Base-by-base conservation (phyloP, 1,140 invertebrate genomes). In the Luehdorfia chinensis region DNA sequence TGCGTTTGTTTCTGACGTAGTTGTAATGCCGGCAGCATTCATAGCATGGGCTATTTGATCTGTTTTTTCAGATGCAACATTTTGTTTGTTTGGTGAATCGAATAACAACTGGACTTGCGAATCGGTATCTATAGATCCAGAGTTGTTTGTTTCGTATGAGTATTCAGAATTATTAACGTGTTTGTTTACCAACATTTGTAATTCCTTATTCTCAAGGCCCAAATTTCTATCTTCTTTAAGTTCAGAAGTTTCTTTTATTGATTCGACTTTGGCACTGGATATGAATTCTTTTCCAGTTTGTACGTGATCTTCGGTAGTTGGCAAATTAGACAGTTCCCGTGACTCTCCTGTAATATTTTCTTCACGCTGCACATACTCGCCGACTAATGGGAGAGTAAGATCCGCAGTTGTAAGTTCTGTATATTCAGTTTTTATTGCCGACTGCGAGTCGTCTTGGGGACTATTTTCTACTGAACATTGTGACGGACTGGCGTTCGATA, bases 1-100 rank as follows among this genome's bases (percentile, higher is more conserved):
- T 32, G 67, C 57, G 51, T 63, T 70, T 2, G 60, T 47, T 27
- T 83, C 76, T 16, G 72, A n/a, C 11, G 60, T 62, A 11, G 77
- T 59, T 4, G 66, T 65, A 39, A 83, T 84, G 33, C 77, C 81
- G 27, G 81, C 75, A 14, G 79, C 83, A 55, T 58, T 84, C 76
- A 85, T 84, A 2, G 79, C 77, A 63, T 75, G 70, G 8, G 81
- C 85, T 30, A 86, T 76, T 64, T 87, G 80, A 54, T 87, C 76
- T 2, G 68, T 66, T 61, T 81, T 84, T 48, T 81, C 77, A 5
- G 46, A 11, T 4, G 60, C 46, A 33, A 57, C 69, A 57, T 74
- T 72, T 52, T 73, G 62, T 54, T 68, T 41, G 3, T 58, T 55
- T 14, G 27, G 27, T 12, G 53, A 44, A 25, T 64, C 47, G 21